A percentile compares a stretch with the other conserved stretches of the same genome.
phyloP scores from a whole-genome alignment of 2,797 vertebrate species.

The Percopsis omiscomaycus region DNA sequence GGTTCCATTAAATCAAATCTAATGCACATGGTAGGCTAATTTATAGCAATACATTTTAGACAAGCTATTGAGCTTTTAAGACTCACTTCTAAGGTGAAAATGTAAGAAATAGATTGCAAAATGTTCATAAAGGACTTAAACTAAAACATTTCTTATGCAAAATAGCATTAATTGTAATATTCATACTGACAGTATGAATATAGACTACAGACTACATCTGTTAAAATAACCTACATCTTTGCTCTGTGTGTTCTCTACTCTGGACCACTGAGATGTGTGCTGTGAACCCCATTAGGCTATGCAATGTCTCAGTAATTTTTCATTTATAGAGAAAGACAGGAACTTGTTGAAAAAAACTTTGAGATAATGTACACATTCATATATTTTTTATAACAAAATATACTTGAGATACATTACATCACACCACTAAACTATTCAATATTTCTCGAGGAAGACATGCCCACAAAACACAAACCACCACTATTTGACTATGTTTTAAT shows the following conservation, averaged over 20 bases:
- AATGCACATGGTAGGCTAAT: not conserved
- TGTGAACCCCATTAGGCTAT: not conserved
- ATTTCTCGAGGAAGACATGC: not conserved
- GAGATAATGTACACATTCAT: not conserved
- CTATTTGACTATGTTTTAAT: not conserved
- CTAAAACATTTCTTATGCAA: not conserved
- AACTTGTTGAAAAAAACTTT: not conserved
- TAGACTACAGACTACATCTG: not conserved
- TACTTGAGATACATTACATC: not conserved
- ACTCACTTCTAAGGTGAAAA: constrained; percentile 7
- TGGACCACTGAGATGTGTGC: not conserved
- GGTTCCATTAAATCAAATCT: not conserved
- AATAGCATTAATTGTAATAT: not conserved
- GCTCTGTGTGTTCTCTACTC: not conserved
- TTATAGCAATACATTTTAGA: not conserved
- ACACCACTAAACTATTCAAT: not conserved
- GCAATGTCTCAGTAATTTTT: not conserved
- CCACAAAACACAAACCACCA: not conserved
- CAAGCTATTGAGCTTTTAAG: not conserved
- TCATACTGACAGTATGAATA: not conserved
- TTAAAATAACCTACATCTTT: not conserved
- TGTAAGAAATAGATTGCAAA: not conserved
- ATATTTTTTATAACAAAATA: not conserved
- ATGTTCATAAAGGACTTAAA: not conserved
- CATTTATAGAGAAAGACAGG: not conserved